Evolutionary conservation across 2,888 invertebrate genomes (phyloP).

Genomic region (Scaptomyza flava): DNA sequence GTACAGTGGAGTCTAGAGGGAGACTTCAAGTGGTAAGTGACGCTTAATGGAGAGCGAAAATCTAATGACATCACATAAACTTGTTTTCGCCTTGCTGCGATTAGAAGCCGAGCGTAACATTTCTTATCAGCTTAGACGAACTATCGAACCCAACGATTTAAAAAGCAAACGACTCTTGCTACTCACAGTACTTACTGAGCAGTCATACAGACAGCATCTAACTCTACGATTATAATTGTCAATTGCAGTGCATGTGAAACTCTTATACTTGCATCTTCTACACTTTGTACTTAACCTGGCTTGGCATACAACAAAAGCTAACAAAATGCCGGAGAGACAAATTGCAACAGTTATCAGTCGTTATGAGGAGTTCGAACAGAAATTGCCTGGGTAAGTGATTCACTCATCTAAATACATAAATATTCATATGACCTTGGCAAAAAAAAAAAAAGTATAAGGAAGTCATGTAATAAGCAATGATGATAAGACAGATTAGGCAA

Average conservation of each 20-base stretch:
- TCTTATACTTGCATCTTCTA: slow-evolving; percentile 1
- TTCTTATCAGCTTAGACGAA: slow-evolving; percentile 41
- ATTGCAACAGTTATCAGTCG: slow-evolving; percentile 74
- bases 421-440: slow-evolving; percentile 60
- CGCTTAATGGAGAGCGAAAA: background rate
- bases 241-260: slow-evolving; percentile 19
- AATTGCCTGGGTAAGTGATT: slow-evolving; percentile 80
- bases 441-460: slow-evolving; percentile 60
- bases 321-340: slow-evolving; percentile 76
- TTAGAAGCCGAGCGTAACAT: slow-evolving; percentile 22
- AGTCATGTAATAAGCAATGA: slow-evolving; percentile 56
- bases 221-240: background rate
- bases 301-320: slow-evolving; percentile 16
- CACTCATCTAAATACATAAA: background rate
- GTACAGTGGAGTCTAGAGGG: slow-evolving; percentile 12
- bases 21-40: slow-evolving; percentile 11
- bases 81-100: background rate
- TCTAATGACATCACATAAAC: slow-evolving; percentile 10
- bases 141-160: slow-evolving; percentile 40
- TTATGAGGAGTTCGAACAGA: slow-evolving; percentile 78
- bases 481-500: slow-evolving; percentile 36
- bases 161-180: slow-evolving; percentile 25
- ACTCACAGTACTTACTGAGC: slow-evolving; percentile 37
- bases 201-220: slow-evolving; percentile 19
- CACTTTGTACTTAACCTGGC: slow-evolving; percentile 15